phyloP scores from a whole-genome alignment of 2,113 vertebrate species.

The Diadophis punctatus region DNA sequence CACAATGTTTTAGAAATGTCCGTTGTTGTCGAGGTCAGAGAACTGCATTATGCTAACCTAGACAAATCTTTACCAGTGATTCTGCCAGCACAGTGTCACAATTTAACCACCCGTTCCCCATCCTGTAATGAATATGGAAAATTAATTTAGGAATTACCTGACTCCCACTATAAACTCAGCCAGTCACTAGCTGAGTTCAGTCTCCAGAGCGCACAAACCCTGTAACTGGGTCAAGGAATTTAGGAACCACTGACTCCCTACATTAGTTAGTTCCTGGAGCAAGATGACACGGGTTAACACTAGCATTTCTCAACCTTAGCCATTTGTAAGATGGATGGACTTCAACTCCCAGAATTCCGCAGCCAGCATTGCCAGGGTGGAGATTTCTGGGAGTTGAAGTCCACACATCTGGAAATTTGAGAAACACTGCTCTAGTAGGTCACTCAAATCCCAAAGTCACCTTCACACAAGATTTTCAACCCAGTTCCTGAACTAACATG shows the following conservation, averaged over 20 bases:
- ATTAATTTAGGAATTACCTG: background rate
- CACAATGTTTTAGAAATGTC: background rate
- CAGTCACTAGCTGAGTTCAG: background rate
- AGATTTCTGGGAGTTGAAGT: background rate
- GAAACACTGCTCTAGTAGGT: background rate
- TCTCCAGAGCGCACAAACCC: background rate
- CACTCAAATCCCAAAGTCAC: background rate
- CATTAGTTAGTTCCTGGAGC: background rate
- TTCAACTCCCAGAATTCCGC: background rate
- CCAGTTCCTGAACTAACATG: background rate
- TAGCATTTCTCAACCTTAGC: background rate
- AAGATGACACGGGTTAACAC: background rate
- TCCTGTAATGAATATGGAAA: background rate
- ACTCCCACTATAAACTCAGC: background rate
- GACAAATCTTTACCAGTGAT: background rate
- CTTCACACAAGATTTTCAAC: background rate
- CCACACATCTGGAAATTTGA: background rate
- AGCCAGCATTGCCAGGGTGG: background rate
- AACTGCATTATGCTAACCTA: background rate
- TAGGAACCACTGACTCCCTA: background rate
- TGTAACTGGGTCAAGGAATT: background rate
- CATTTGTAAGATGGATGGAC: background rate
- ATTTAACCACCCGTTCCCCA: background rate
- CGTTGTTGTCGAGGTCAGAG: background rate
- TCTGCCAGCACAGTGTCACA: background rate